Evolutionary conservation across 2,888 invertebrate genomes (phyloP), one percentile per base, ranked within the genome.

Genomic region (Cantharis flavilabris): DNA sequence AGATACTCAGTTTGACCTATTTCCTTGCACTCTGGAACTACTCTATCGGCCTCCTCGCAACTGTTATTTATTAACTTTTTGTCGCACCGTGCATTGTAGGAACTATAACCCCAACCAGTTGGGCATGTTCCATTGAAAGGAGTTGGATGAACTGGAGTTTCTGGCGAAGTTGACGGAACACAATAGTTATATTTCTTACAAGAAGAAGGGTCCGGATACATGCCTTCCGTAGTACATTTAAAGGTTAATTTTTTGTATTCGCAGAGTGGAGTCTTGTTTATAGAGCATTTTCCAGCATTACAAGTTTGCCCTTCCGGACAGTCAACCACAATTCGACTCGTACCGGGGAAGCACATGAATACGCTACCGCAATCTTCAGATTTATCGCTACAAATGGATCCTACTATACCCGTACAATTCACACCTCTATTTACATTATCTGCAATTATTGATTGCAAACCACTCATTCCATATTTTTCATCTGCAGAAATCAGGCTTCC

Each of bases 131-230:
- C n/a, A 3, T 2, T 1, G 2, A 10, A 16, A 10, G 14, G 16
- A 0, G 1, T 16, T 11, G 20, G 11, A 18, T 63, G 4, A 63
- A 26, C 9, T 9, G 9, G 9, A 63, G 1, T 9, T 9, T 26
- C 9, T 26, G 9, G 1, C 26, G 26, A 9, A 26, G 7, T 7
- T 1, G 7, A 1, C 26, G 63, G 63, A 10, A 14, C 9, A 13
- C 69, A 76, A 14, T 62, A 49, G 20, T 73, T 62, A 70, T 62
- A 73, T 26, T 28, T 63, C 20, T 26, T 69, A 63, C 73, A 73
- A 13, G 69, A 62, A 9, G 20, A 26, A 18, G 73, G 73, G 11
- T 73, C 73, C 3, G 73, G 70, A 30, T 23, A 73, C 20, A 63
- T 23, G 2, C 73, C 73, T 33, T 49, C 14, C 0, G 67, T 10